Conservation (phyloP, 2,113 vertebrate genomes). For the Tragelaphus buxtoni region DNA sequence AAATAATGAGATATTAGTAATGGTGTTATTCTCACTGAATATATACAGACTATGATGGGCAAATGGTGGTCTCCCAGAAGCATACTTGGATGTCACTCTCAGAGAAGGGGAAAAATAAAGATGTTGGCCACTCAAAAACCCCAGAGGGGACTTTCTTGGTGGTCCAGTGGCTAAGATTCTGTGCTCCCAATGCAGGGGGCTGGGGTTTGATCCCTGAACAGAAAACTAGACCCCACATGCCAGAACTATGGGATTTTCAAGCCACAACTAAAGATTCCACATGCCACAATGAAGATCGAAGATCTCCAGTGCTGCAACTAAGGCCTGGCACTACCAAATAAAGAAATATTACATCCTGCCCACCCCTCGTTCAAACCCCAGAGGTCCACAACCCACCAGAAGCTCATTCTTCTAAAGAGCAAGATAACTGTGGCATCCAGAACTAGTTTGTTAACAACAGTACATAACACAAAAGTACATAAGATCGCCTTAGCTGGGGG, state of each 20-base stretch:
- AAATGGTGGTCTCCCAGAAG: not conserved
- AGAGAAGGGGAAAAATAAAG: not conserved
- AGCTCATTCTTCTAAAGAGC: not conserved
- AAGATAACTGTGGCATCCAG: not conserved
- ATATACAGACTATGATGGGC: not conserved
- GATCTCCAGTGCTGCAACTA: not conserved
- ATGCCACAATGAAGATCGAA: not conserved
- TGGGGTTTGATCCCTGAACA: not conserved
- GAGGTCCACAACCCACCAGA: not conserved
- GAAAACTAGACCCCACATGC: not conserved
- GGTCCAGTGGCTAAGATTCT: not conserved
- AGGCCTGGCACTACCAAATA: not conserved
- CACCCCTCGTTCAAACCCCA: not conserved
- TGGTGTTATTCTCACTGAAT: not conserved
- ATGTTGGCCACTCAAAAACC: not conserved
- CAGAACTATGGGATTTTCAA: not conserved
- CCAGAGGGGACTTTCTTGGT: not conserved
- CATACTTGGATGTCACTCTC: not conserved
- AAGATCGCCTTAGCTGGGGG: not conserved
- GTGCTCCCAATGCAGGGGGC: not conserved
- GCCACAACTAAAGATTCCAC: not conserved
- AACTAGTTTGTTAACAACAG: slow-evolving; percentile 1
- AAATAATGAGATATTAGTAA: not conserved
- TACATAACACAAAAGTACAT: not conserved
- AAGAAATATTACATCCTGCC: not conserved